Base-by-base conservation (phyloP, 2,113 vertebrate species). In the Cephalopholis sonnerati region DNA sequence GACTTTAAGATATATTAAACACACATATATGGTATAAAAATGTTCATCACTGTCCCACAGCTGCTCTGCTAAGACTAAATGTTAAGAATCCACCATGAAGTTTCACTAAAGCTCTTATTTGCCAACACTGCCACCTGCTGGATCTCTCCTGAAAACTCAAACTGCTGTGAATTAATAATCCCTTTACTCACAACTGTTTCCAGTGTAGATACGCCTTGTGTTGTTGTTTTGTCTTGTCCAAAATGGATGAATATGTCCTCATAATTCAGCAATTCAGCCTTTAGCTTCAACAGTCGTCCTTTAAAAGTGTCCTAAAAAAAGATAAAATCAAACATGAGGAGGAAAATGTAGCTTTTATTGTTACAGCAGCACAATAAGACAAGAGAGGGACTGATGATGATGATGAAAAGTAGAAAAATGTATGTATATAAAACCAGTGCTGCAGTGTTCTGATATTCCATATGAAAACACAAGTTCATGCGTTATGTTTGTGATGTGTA, bases 111-210 rank as follows among this genome's bases (percentile, higher is more conserved):
- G 3, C 50, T 58, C n/a, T 39, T 20, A 32, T 66, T 54, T 65
- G 36, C 20, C 24, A 64, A 66, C 41, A 70, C 22, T 69, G 65
- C 87, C 87, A 36, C 65, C 87, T 81, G 39, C 64, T 75, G 87
- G 84, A 81, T 6, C 0, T 15, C 0, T 53, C 0, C 22, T 39
- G 36, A 46, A 64, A 48, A 25, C 32, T 24, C 0, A 44, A 32
- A 50, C 1, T 13, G 1, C 54, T 53, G 5, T 32, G 18, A 18
- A 58, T n/a, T 5, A 27, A 65, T 50, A 0, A 20, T 48, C 20
- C 3, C 13, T 20, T 71, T 39, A 15, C 44, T 67, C 63, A 78
- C 10, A 32, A 12, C 29, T 41, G 20, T 41, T 25, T 59, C 24
- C 0, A 54, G 11, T 18, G 13, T 32, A 18, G 1, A 48, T 25